Conservation (phyloP, 2,113 vertebrate genomes). For the Macaca mulatta region DNA sequence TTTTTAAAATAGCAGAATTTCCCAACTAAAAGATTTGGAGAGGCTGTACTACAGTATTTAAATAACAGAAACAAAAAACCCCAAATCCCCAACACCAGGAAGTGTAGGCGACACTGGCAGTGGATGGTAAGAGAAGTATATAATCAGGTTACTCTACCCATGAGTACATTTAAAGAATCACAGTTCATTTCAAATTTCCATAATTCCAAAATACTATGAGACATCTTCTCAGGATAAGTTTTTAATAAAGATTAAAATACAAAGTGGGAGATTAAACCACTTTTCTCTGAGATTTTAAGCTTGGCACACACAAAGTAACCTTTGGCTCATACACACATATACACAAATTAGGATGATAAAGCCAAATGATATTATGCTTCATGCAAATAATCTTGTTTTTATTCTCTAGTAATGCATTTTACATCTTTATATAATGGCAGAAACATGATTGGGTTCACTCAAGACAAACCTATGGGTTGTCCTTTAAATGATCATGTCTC, state of each 20-base stretch:
- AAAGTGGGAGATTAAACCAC: not conserved
- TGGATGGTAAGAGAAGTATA: conserved; percentile 23
- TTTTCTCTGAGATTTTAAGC: conserved; percentile 46
- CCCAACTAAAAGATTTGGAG: not conserved
- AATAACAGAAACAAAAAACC: not conserved
- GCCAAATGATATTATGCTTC: conserved; percentile 2
- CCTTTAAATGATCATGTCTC: not conserved
- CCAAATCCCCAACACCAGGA: not conserved
- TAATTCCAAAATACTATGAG: conserved; percentile 31
- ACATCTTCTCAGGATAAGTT: not conserved
- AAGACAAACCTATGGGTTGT: not conserved
- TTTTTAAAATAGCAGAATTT: not conserved
- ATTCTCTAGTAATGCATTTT: not conserved
- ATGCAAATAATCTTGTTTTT: conserved; percentile 33
- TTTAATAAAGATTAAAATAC: conserved; percentile 19
- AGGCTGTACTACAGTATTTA: not conserved
- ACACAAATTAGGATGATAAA: not conserved
- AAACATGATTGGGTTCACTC: conserved; percentile 2
- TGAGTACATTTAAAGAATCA: not conserved
- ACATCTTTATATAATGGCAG: conserved; percentile 15
- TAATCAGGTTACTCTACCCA: not conserved
- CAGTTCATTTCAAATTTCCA: not conserved
- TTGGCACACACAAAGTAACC: not conserved
- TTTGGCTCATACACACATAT: not conserved
- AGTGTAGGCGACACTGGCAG: not conserved